Conservation (phyloP, 64 coral and sea anemone genomes). For the Montipora cactus region DNA sequence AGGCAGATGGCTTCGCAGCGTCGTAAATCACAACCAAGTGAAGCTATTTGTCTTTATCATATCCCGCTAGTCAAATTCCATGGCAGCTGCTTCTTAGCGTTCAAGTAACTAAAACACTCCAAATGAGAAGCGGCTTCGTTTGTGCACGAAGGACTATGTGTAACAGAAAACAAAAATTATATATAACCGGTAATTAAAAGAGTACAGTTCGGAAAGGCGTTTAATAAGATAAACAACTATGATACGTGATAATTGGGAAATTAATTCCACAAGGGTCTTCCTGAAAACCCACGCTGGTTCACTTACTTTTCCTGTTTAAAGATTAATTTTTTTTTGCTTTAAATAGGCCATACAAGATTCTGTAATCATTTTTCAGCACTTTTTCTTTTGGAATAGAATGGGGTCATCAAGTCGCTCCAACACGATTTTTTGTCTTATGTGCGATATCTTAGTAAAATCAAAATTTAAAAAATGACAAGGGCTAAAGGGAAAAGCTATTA, state of each 20-base stretch:
- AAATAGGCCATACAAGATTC: too few species aligned
- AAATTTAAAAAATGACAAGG: too few species aligned
- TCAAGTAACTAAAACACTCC: neutral
- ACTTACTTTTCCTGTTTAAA: neutral
- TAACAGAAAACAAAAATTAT: neutral
- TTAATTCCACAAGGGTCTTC: neutral
- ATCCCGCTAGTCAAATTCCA: conserved; percentile 5
- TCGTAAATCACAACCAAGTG: conserved; percentile 3
- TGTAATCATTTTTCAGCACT: too few species aligned
- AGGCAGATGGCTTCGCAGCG: conserved; percentile 30
- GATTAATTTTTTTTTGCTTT: neutral
- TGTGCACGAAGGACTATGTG: neutral
- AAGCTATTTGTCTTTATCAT: conserved; percentile 23
- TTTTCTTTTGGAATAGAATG: too few species aligned
- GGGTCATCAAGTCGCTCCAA: too few species aligned
- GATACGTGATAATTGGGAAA: conserved; percentile 14
- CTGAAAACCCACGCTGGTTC: neutral
- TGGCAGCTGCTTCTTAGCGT: conserved; percentile 12
- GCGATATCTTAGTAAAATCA: too few species aligned
- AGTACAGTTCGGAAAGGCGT: neutral
- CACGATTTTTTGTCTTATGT: too few species aligned
- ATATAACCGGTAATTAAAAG: neutral
- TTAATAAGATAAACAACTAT: neutral
- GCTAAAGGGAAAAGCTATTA: too few species aligned
- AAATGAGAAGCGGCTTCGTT: neutral